Evolutionary conservation across 1,140 invertebrate genomes (phyloP).

Genomic region (Hypothenemus hampei): DNA sequence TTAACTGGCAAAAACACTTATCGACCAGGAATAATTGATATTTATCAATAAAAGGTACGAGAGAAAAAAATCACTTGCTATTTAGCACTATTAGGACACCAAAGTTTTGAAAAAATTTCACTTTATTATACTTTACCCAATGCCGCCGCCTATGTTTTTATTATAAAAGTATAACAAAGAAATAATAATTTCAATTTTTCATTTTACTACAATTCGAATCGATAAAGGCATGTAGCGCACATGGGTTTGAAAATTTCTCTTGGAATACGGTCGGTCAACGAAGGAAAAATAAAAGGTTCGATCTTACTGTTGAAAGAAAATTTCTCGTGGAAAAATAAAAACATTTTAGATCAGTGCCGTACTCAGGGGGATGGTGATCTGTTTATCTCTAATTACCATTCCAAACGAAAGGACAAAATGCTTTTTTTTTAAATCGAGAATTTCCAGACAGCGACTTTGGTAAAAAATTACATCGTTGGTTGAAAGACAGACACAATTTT

Average conservation of each 20-base stretch:
- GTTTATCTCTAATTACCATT: neutral
- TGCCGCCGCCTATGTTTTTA: neutral
- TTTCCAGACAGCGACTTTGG: constrained; percentile 12
- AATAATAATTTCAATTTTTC: constrained; percentile 5
- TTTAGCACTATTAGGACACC: neutral
- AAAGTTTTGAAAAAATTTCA: neutral
- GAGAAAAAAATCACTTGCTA: neutral
- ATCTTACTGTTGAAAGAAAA: neutral
- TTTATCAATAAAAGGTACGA: neutral
- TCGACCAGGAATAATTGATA: constrained; percentile 15
- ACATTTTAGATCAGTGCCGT: neutral
- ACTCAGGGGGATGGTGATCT: neutral
- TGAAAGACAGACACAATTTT: constrained; percentile 9
- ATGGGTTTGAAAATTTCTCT: constrained; percentile 9
- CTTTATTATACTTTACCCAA: neutral
- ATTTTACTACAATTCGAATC: constrained; percentile 7
- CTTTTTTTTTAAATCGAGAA: neutral
- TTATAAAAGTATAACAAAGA: constrained; percentile 2
- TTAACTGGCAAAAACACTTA: neutral
- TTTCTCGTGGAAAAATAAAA: constrained; percentile 1
- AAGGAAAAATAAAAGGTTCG: constrained; percentile 8
- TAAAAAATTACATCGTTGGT: constrained; percentile 17
- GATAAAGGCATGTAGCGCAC: constrained; percentile 14
- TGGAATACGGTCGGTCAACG: constrained; percentile 4
- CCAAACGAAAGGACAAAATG: neutral